Conservation (phyloP, 2,113 vertebrate genomes). For the Notarius lentiginosus region DNA sequence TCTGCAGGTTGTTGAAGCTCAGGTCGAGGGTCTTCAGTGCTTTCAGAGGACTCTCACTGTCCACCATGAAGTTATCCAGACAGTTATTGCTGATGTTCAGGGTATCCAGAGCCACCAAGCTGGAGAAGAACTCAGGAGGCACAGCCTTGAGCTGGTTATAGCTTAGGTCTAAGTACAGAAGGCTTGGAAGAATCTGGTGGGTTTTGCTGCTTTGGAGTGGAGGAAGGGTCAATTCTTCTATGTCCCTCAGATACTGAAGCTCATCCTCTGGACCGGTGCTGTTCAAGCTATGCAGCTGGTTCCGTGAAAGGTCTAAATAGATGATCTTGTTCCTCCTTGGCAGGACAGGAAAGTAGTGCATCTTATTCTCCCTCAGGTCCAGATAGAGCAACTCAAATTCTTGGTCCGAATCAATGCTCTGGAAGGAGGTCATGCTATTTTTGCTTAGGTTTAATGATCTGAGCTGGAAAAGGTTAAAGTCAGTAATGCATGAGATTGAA, state of each 20-base stretch:
- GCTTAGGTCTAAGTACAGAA: slow-evolving; percentile 87
- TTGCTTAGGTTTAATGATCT: slow-evolving; percentile 85
- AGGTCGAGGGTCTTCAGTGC: slow-evolving; percentile 77
- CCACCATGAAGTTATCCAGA: slow-evolving; percentile 71
- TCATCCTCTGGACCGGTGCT: slow-evolving; percentile 56
- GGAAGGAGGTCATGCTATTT: slow-evolving; percentile 90
- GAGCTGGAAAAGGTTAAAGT: slow-evolving; percentile 85
- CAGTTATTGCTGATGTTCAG: slow-evolving; percentile 94
- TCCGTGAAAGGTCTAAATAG: slow-evolving; percentile 84
- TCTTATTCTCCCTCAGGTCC: slow-evolving; percentile 89
- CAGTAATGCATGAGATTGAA: slow-evolving; percentile 89
- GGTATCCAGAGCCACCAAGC: slow-evolving; percentile 75
- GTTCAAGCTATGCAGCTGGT: slow-evolving; percentile 75
- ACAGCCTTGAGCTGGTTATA: slow-evolving; percentile 85
- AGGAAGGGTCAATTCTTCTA: slow-evolving; percentile 56
- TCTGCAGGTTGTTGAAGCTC: slow-evolving; percentile 80
- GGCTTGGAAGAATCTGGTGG: slow-evolving; percentile 60
- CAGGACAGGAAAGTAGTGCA: slow-evolving; percentile 81
- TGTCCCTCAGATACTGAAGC: slow-evolving; percentile 51
- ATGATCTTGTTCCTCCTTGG: slow-evolving; percentile 75
- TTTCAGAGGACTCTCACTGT: slow-evolving; percentile 57
- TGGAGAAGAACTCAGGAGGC: slow-evolving; percentile 76
- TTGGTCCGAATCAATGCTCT: slow-evolving; percentile 59
- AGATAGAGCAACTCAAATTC: slow-evolving; percentile 75
- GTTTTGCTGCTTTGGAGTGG: slow-evolving; percentile 49